phyloP scores from a whole-genome alignment of 2,797 vertebrate genomes.

The Agapornis canus region DNA sequence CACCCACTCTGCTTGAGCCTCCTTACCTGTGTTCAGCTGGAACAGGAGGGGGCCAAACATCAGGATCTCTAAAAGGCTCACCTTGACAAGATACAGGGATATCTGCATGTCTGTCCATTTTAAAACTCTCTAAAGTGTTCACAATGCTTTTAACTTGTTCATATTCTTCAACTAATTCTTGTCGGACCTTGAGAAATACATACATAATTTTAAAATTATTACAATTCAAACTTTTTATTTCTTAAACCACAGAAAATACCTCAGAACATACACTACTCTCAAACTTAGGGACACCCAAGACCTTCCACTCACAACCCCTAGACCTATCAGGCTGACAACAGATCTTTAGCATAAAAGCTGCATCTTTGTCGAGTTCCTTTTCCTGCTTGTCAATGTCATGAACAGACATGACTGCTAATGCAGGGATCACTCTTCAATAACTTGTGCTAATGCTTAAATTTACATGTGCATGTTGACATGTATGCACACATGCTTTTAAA shows the following conservation, averaged over 20 bases:
- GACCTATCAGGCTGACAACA: neutral
- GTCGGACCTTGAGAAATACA: slow-evolving; percentile 83
- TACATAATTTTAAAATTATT: neutral
- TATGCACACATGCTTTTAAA: neutral
- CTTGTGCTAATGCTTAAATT: neutral
- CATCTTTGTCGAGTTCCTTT: neutral
- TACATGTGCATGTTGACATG: neutral
- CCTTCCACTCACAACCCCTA: neutral
- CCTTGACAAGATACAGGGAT: slow-evolving; percentile 83
- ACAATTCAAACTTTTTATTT: neutral
- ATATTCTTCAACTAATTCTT: slow-evolving; percentile 92
- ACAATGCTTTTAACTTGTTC: slow-evolving; percentile 94
- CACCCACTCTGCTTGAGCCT: neutral
- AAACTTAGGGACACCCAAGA: neutral
- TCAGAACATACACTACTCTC: neutral
- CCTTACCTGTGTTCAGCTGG: slow-evolving; percentile 93
- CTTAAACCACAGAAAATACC: neutral
- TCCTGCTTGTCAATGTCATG: neutral
- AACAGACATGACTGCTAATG: neutral
- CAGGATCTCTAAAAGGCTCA: slow-evolving; percentile 85
- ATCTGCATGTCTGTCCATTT: slow-evolving; percentile 87
- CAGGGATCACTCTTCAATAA: neutral
- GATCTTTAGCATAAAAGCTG: neutral
- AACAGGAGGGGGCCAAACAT: slow-evolving; percentile 92
- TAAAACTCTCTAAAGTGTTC: slow-evolving; percentile 92